Evolutionary conservation across 2,888 invertebrate species (phyloP), one percentile per base, ranked within the genome.

Genomic region (Steinernema carpocapsae): DNA sequence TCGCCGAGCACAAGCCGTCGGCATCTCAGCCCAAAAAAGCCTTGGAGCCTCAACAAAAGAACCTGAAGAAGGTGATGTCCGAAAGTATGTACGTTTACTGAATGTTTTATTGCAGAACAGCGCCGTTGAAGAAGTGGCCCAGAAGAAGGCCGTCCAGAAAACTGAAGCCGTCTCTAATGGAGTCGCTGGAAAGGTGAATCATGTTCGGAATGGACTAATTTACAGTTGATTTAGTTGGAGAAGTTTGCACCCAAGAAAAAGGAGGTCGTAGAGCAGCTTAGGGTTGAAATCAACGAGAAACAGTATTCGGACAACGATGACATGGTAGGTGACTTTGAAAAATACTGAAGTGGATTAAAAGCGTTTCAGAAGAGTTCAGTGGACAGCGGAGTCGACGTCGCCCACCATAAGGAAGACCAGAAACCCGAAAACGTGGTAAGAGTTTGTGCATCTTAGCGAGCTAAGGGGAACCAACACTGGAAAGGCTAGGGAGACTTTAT

Each of bases 361-460:
- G 10, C 37, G 10, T 37, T 76, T 59, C 43, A 77, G 78, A 77
- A 77, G 48, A 71, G 72, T 42, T 78, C 78, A 7, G 76, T 79
- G n/a, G 78, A 78, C 64, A 79, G 78, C 72, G 78, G 79, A 17
- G 76, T 78, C 48, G 78, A 79, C 70, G 71, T 74, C 4, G 37
- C 32, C 14, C 70, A 70, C 26, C 48, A 64, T 6, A 26, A 22
- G 14, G 64, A 17, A 32, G 29, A 10, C 19, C 17, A 17, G 17
- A 48, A 48, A 14, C 3, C 48, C 6, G 48, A n/a, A 48, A 48
- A 19, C 14, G 17, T 14, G 37, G 37, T 37, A 37, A 37, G 48
- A 4, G 19, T 48, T 48, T 19, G n/a, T n/a, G 19, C 19, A 48
- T 17, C 4, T 19, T 19, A 3, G 19, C 14, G 3, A 48, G 48